Evolutionary conservation across 2,797 vertebrate species (phyloP).

Genomic region (Atherinosoma microstoma): DNA sequence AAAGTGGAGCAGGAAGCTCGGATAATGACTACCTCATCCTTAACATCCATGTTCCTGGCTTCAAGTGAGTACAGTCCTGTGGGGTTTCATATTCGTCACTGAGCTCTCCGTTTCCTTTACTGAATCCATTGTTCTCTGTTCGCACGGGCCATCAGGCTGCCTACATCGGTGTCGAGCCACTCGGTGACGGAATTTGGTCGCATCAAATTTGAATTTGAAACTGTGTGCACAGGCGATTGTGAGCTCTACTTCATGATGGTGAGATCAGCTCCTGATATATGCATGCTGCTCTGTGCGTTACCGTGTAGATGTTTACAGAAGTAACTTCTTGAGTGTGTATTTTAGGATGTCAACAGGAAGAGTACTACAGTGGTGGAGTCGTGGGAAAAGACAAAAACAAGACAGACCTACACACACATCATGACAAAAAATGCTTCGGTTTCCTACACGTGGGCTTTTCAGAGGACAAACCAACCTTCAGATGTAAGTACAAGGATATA

Average conservation of each 20-base stretch:
- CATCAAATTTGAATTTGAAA: slow-evolving; percentile 96
- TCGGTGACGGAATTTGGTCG: slow-evolving; percentile 90
- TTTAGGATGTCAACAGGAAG: slow-evolving; percentile 93
- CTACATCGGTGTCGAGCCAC: slow-evolving; percentile 87
- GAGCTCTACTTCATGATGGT: slow-evolving; percentile 99
- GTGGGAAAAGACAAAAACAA: slow-evolving; percentile 91
- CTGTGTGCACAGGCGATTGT: slow-evolving; percentile 89
- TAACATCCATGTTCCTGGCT: slow-evolving; percentile 93
- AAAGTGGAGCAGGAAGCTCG: slow-evolving; percentile 91
- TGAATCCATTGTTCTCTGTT: slow-evolving; percentile 17
- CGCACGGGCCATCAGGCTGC: slow-evolving; percentile 81
- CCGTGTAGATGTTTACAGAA: not conserved
- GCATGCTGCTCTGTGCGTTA: not conserved
- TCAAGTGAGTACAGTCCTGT: slow-evolving; percentile 89
- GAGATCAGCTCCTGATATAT: slow-evolving; percentile 64
- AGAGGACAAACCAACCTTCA: slow-evolving; percentile 92
- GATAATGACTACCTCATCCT: slow-evolving; percentile 98
- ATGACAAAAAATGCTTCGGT: slow-evolving; percentile 94
- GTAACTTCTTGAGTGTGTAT: slow-evolving; percentile 6
- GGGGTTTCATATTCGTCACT: not conserved
- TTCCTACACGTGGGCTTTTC: slow-evolving; percentile 98
- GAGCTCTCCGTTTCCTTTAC: slow-evolving; percentile 11
- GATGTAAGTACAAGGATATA: slow-evolving; percentile 85
- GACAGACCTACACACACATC: slow-evolving; percentile 91
- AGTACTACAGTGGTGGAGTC: slow-evolving; percentile 95